A percentile compares a stretch with the other conserved stretches of the same genome.
Conservation (phyloP, 2,888 invertebrate species). For the Eupithecia inturbata region DNA sequence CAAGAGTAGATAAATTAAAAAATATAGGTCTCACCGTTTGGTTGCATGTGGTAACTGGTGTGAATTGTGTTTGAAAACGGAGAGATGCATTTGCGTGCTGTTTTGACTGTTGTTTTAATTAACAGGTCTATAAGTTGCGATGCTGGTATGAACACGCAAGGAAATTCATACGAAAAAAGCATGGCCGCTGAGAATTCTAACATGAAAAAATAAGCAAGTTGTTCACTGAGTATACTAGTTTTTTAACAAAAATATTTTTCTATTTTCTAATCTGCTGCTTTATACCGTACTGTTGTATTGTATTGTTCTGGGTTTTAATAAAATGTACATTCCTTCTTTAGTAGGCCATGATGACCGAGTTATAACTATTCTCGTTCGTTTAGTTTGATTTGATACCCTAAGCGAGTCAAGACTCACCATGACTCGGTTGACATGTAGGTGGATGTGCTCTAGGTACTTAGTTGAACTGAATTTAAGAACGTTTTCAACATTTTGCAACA, state of each 20-base stretch:
- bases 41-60: constrained; percentile 6
- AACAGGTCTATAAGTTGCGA: neutral
- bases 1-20: constrained; percentile 59
- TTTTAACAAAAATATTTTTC: too few relatives aligned
- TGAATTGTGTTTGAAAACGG: neutral
- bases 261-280: too few relatives aligned
- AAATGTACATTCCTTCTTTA: neutral
- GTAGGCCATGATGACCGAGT: neutral
- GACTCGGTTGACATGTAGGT: neutral
- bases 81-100: constrained; percentile 10
- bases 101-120: constrained; percentile 5
- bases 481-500: neutral
- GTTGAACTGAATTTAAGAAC: neutral
- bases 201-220: neutral
- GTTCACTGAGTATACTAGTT: too few relatives aligned
- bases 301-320: neutral
- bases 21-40: constrained; percentile 29
- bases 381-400: neutral
- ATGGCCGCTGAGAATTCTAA: neutral
- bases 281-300: neutral
- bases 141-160: neutral
- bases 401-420: neutral
- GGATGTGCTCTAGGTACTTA: neutral
- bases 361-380: neutral
- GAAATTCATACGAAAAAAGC: neutral